Base-by-base conservation (phyloP, 2,888 invertebrate species). In the Eilema sororculum region DNA sequence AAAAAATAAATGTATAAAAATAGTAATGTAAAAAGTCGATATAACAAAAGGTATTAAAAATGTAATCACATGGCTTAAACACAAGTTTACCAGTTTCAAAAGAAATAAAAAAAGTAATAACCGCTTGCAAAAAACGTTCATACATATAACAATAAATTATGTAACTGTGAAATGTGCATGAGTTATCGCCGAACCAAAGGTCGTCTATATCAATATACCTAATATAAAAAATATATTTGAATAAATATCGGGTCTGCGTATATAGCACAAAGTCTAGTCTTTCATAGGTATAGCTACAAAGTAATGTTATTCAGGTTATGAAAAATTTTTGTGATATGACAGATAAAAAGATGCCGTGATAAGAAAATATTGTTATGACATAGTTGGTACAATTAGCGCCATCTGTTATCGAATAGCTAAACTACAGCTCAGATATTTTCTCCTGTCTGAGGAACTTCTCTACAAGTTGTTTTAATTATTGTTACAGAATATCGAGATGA, bases 401-500 rank as follows among this genome's bases (percentile, higher is more conserved):
- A 78, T 70, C 83, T 82, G 57, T 80, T 80, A 66, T 68, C 65
- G 65, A 76, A 71, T 78, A 76, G 73, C 61, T 33, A 59, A 68
- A 78, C 60, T 77, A 58, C 16, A 13, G 20, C 5, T 61, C 56
- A 60, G 41, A 24, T 9, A n/a, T 52, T 52, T n/a, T 20, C 8
- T 52, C 9, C 9, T 52, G 5, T 3, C 30, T 20, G 5, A 22
- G 9, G 30, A 12, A 20, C 61, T 33, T 30, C 33, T 33, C 12
- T 33, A 13, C 13, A 25, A 58, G 12, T 28, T 65, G 22, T 25
- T 41, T 37, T 41, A 2, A 33, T 24, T 72, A 10, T 87, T 80
- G 83, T 94, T 91, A 78, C 93, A 94, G 94, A 90, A 86, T 84
- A 82, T 86, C 92, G 93, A 88, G 86, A 96, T 96, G 96, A 96